Evolutionary conservation across 23 tunicate genomes (phyloP).

Genomic region (Diplosoma virens): DNA sequence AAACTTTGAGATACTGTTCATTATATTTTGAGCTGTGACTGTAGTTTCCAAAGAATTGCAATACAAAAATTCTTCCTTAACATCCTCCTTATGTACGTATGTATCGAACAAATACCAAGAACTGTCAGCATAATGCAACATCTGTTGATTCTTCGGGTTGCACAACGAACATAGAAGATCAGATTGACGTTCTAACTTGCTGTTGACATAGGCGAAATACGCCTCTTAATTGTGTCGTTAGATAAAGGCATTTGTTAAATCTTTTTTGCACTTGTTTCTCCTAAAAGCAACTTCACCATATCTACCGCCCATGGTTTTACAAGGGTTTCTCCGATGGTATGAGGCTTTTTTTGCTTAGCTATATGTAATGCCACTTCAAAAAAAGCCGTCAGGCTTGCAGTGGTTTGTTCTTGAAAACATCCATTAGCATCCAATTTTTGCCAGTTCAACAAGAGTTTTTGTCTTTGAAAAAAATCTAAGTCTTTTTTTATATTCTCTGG

Average conservation of each 20-base stretch:
- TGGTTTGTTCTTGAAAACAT: too few relatives aligned
- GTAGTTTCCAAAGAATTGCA: conserved; percentile 32
- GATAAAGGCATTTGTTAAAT: conserved; percentile 36
- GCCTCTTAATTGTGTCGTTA: conserved; percentile 31
- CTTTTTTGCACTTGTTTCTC: conserved; percentile 28
- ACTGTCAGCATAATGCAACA: conserved; percentile 50
- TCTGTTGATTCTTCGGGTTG: conserved; percentile 31
- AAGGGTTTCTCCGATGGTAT: conserved; percentile 25
- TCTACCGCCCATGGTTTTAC: conserved; percentile 26
- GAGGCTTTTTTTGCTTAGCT: too few relatives aligned
- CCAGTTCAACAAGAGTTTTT: too few relatives aligned
- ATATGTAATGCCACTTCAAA: too few relatives aligned
- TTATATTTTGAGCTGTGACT: conserved; percentile 35
- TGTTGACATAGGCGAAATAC: conserved; percentile 29
- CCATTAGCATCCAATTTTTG: too few relatives aligned
- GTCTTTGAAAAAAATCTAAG: too few relatives aligned
- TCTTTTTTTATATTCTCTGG: too few relatives aligned
- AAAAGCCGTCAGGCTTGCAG: too few relatives aligned
- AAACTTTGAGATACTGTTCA: conserved; percentile 32
- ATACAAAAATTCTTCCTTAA: conserved; percentile 53
- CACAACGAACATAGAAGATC: conserved; percentile 24
- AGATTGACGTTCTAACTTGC: conserved; percentile 25
- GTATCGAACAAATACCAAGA: conserved; percentile 55
- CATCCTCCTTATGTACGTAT: conserved; percentile 26
- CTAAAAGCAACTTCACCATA: conserved; percentile 33